A percentile compares a stretch with the other conserved stretches of the same genome.
These are phyloP conservation scores for Leptoteleia sp. DNA, from an alignment of 1,140 invertebrate species.

Conservation along the genomic window DNA sequence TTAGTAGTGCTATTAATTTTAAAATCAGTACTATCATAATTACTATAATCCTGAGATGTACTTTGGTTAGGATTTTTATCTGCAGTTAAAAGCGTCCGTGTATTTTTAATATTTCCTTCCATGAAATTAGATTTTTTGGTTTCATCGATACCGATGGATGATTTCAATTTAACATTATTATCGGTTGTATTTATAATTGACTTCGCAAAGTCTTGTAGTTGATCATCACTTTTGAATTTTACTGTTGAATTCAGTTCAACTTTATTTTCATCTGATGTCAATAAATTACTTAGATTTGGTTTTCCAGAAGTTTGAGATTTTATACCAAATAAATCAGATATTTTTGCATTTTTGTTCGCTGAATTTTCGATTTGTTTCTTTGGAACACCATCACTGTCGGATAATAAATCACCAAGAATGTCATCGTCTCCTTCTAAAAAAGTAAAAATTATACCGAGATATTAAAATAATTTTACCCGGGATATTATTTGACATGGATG, in stretches of 20 bases:
- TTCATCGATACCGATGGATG: slow-evolving; percentile 7
- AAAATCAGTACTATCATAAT: no score
- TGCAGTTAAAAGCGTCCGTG: slow-evolving; percentile 1
- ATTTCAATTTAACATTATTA: slow-evolving; percentile 15
- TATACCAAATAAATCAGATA: slow-evolving; percentile 38
- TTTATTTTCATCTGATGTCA: no score
- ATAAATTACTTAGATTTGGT: slow-evolving; percentile 3
- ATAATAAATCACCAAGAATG: slow-evolving; percentile 39
- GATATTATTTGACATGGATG: no score
- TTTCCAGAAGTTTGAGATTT: slow-evolving; percentile 19
- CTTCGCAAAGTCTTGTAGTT: slow-evolving; percentile 39
- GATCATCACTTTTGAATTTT: slow-evolving; percentile 1
- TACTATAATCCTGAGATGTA: slow-evolving; percentile 13
- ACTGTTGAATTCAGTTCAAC: no score
- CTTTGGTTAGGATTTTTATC: slow-evolving; percentile 15
- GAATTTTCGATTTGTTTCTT: slow-evolving; percentile 7
- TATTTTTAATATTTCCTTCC: neutral
- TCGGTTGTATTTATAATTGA: slow-evolving; percentile 26
- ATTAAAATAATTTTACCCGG: no score
- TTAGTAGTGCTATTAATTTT: slow-evolving; percentile 10
- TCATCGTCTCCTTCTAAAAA: slow-evolving; percentile 24
- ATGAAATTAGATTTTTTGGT: slow-evolving; percentile 6
- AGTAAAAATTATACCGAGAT: no score
- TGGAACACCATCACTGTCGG: slow-evolving; percentile 21
- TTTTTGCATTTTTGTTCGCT: slow-evolving; percentile 10